Evolutionary conservation across 1,140 invertebrate genomes (phyloP), one percentile per base, ranked within the genome.

Genomic region (Drosophila pseudoobscura): DNA sequence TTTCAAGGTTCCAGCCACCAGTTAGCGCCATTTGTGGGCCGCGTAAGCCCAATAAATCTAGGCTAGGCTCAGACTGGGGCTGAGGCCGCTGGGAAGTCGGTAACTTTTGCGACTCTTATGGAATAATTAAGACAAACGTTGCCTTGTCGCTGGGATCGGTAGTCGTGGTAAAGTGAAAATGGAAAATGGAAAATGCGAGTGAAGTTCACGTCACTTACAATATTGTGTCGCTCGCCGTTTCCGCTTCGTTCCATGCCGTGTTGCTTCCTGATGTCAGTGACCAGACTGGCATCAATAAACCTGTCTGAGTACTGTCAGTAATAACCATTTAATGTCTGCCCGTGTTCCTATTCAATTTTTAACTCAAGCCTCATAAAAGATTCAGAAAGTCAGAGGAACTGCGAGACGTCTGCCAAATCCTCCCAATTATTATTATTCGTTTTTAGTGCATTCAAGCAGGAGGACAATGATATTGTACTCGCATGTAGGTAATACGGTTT

Each of bases 91-190:
- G 35, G 54, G 5, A 26, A 65, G 43, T 35, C 6, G 46, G 1
- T 29, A 66, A 60, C 49, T 51, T 43, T 15, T 35, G 43, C 45
- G 76, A 70, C 77, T 74, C 60, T 84, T 65, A 64, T 47, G 56
- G 57, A 54, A 63, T 80, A 85, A 84, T 84, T 84, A 80, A 85
- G 80, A 84, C 63, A 52, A 76, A 72, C 69, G 62, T 80, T 70
- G 65, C 35, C 43, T 52, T 43, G 45, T 45, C 41, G 47, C 60
- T 75, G 35, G 35, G 9, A 8, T 11, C 1, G 3, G 11, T 13
- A 4, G 35, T 11, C 35, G 11, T 9, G 11, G 35, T 39, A 41
- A 3, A 49, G 15, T 29, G 41, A 22, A 62, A 24, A 43, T 5
- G n/a, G 35, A 20, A 17, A 22, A 9, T 26, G 1, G 11, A 31